Evolutionary conservation across 2,888 invertebrate genomes (phyloP), one percentile per base, ranked within the genome.

Genomic region (Dryobotodes eremita): DNA sequence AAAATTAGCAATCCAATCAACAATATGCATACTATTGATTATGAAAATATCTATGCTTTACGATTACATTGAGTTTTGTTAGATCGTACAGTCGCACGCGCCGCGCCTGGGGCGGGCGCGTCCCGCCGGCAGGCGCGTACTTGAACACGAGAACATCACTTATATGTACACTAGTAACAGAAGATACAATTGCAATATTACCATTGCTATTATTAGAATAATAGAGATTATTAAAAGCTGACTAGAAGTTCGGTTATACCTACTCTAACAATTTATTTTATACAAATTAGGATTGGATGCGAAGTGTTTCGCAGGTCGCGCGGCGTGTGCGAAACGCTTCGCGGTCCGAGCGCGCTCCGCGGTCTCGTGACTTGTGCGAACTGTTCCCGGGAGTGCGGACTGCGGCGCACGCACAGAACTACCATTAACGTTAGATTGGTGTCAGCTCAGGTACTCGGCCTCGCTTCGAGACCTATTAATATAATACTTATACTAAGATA

Each of bases 1-100:
- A 96, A 96, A 96, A 96, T 95, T 95, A 95, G 96, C 96, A 95
- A 96, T 96, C 93, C 95, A 95, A 95, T 94, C 94, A 96, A 96
- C 95, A 95, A 94, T 95, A 96, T 94, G 96, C 95, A 93, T 94
- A 94, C 95, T 96, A 96, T 96, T 94, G 95, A 96, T 95, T 95
- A 96, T 94, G 94, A 95, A 96, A 95, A 96, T 95, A 96, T 95
- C 95, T 95, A 95, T 95, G 92, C 92, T 92, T 92, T 88, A 94
- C 91, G 92, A 94, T 92, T 93, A 93, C 92, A 94, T 92, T 93
- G 93, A 94, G 93, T 94, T 92, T 93, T 90, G 91, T 92, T 89
- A 91, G 90, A 91, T 89, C 91, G 90, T 90, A 89, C 89, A 66
- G 71, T 71, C 89, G 91, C 90, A 88, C 89, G 89, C 84, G 86